Evolutionary conservation across 2,113 vertebrate species (phyloP), one percentile per base, ranked within the genome.

Genomic region (Ptyas mucosa): DNA sequence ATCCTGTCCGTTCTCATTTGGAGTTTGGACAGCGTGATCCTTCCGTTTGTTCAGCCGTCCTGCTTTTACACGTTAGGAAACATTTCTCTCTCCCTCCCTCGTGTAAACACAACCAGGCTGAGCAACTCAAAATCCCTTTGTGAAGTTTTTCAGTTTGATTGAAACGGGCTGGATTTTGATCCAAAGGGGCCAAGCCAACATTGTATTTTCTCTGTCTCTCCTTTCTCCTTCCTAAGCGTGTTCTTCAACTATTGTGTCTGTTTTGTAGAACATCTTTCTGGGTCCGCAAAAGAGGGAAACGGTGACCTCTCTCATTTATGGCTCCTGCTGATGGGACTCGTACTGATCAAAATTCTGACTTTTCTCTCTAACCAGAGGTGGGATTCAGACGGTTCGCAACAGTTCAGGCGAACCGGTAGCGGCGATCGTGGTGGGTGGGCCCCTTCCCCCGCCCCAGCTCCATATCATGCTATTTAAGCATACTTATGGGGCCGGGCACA

Each of bases 21-120:
- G 52, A 14, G 51, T 88, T 91, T 88, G 61, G 61, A 91, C 86
- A 91, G 34, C 20, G 5, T 85, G 5, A 49, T 93, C 85, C 57
- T 61, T 88, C n/a, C 5, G 10, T 85, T 61, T 93, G 29, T 85
- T 61, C 53, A 43, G 29, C 21, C 88, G 6, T 61, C 52, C n/a
- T 91, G 43, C 55, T 92, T 93, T 92, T 93, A 58, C 51, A 85
- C 15, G 52, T 39, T 89, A 52, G 39, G 15, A 69, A 89, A 52
- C 14, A 51, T 43, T 89, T 89, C 21, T 54, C 23, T 57, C 52
- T 58, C 51, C 6, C 46, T 49, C 46, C 6, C 26, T 61, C 54
- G 10, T 61, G 87, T 85, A 89, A 89, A 89, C 64, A 53, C 39
- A 10, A 46, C 43, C 54, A n/a, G 69, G 39, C 34, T 88, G 85